These are phyloP conservation scores for Oryzias woworae DNA, from an alignment of 2,113 vertebrate genomes.

Conservation along the genomic window DNA sequence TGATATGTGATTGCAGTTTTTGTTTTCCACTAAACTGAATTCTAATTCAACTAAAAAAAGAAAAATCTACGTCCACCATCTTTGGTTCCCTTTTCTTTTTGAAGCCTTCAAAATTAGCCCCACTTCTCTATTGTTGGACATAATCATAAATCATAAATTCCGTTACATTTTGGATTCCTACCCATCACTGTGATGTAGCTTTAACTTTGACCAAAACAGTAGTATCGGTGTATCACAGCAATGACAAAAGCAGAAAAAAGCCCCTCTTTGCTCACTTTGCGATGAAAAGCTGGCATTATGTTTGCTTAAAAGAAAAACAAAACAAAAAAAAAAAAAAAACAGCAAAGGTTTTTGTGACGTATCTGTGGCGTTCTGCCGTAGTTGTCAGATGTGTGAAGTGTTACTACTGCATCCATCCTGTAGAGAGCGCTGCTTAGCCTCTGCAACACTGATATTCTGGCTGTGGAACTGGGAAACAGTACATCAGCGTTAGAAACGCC, in stretches of 20 bases:
- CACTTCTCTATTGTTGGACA: background rate
- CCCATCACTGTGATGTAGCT: slow-evolving; percentile 58
- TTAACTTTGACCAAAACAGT: slow-evolving; percentile 28
- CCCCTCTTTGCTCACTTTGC: slow-evolving; percentile 22
- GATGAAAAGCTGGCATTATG: slow-evolving; percentile 27
- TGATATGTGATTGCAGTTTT: background rate
- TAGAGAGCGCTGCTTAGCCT: slow-evolving; percentile 65
- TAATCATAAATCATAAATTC: slow-evolving; percentile 8
- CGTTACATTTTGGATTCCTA: slow-evolving; percentile 9
- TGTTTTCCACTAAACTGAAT: no score
- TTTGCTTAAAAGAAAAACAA: slow-evolving; percentile 4
- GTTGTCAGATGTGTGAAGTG: slow-evolving; percentile 74
- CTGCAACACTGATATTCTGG: slow-evolving; percentile 74
- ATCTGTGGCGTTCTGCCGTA: slow-evolving; percentile 46
- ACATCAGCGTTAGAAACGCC: slow-evolving; percentile 34
- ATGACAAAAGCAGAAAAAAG: background rate
- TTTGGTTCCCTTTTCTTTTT: no score
- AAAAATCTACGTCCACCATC: no score
- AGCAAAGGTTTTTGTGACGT: slow-evolving; percentile 37
- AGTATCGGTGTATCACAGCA: slow-evolving; percentile 5
- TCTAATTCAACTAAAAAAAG: no score
- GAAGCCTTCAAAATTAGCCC: no score
- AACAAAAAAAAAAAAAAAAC: slow-evolving; percentile 3
- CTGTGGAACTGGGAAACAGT: slow-evolving; percentile 41
- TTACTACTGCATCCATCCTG: slow-evolving; percentile 67